Evolutionary conservation across 2,888 invertebrate species (phyloP).

Genomic region (Harpagoxenus sublaevis): DNA sequence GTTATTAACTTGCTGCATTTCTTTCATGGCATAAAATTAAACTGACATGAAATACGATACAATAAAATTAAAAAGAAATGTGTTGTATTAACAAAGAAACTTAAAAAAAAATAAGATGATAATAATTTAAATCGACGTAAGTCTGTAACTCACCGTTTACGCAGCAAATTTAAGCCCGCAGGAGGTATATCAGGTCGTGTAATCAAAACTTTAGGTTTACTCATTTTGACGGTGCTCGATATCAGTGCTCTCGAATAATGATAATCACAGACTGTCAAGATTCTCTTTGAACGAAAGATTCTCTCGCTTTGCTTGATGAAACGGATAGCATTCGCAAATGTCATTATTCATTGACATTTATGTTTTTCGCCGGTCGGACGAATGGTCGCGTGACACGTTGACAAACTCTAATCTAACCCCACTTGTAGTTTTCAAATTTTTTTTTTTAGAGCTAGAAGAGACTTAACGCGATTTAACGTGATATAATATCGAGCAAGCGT

Average conservation of each 20-base stretch:
- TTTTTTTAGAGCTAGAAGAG: neutral
- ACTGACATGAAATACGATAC: neutral
- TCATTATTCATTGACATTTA: conserved; percentile 4
- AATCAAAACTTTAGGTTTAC: conserved; percentile 90
- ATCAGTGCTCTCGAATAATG: conserved; percentile 34
- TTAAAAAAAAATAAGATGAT: neutral
- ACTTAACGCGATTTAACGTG: neutral
- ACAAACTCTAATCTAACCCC: conserved; percentile 5
- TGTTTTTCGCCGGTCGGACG: neutral
- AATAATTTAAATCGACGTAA: neutral
- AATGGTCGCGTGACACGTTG: neutral
- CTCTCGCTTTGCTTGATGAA: conserved; percentile 15
- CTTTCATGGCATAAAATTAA: neutral
- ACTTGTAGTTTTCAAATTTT: neutral
- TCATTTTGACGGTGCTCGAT: conserved; percentile 70
- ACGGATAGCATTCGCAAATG: neutral
- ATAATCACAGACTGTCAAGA: neutral
- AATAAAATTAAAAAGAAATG: neutral
- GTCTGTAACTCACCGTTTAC: conserved; percentile 88
- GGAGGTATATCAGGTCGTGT: conserved; percentile 91
- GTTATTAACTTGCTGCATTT: neutral
- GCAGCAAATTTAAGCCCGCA: conserved; percentile 89
- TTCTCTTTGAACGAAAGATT: neutral
- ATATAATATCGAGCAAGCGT: neutral
- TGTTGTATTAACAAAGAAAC: neutral